phyloP scores from a whole-genome alignment of 2,888 invertebrate genomes.

The Timema cristinae region DNA sequence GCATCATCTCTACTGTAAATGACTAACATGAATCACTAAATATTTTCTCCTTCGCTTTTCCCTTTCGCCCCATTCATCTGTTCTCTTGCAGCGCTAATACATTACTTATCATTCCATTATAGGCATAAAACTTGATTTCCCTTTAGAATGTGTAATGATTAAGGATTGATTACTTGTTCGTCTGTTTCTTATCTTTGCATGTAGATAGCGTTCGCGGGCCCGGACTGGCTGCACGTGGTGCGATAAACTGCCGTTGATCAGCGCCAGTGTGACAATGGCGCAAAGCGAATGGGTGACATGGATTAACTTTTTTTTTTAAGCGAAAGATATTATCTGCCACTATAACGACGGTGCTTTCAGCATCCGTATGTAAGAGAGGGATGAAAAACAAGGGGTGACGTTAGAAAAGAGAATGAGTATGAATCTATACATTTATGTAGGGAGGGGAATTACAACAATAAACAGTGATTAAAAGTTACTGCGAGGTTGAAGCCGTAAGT shows the following conservation, averaged over 20 bases:
- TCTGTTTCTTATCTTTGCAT: not conserved
- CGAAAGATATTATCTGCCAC: slow-evolving; percentile 14
- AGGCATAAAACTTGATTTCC: slow-evolving; percentile 10
- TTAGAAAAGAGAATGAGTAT: not conserved
- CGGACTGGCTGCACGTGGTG: not conserved
- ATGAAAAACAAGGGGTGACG: not conserved
- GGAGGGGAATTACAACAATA: slow-evolving; percentile 26
- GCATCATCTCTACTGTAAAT: no score
- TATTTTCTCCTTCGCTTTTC: no score
- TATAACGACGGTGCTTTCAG: not conserved
- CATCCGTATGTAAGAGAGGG: not conserved
- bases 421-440: not conserved
- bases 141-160: slow-evolving; percentile 8
- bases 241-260: slow-evolving; percentile 12
- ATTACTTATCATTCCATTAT: slow-evolving; percentile 12
- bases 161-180: not conserved
- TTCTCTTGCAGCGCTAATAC: no score
- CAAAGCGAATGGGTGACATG: not conserved
- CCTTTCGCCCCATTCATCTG: no score
- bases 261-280: slow-evolving; percentile 8
- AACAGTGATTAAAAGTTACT: slow-evolving; percentile 23
- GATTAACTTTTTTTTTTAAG: slow-evolving; percentile 4
- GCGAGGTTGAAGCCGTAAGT: not conserved
- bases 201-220: slow-evolving; percentile 3
- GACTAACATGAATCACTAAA: no score